Base-by-base conservation (phyloP, 2,888 invertebrate genomes). In the Azorinus chamasolen region DNA sequence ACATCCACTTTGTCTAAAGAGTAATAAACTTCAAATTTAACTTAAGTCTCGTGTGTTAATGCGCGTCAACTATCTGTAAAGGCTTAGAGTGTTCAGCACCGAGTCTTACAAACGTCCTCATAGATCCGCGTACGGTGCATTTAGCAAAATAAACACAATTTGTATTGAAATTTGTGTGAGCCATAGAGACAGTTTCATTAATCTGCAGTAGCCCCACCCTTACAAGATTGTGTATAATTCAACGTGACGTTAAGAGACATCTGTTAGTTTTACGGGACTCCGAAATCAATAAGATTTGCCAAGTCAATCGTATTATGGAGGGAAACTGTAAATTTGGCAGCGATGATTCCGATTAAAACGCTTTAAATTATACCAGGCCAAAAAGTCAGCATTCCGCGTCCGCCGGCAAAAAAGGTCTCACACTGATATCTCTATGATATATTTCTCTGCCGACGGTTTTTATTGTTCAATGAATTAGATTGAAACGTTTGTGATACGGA, bases 321-420 rank as follows among this genome's bases (percentile, higher is more conserved):
- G 73, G 74, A 82, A 82, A 76, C 80, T 84, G 86, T 84, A 82
- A 83, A 84, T 78, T 84, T 80, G 75, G 72, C 80, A 58, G 75
- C 65, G 79, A 77, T 79, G 65, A 76, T 64, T 75, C 61, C 79
- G 79, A 84, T 84, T 86, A 84, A 86, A 84, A 83, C 83, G 83
- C 84, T 86, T 83, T 83, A 83, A 86, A 86, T 84, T 86, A 86
- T 84, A 74, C 75, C 74, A 72, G 81, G 80, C 58, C 75, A 55
- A 70, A 57, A 61, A 54, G 69, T 59, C 68, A 59, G 53, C 41
- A 43, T 45, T 32, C 32, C 32, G 10, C 32, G 32, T 32, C 32
- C 32, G 32, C 32, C 32, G 32, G 32, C 32, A 32, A 10, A 32
- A 32, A 32, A 32, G 32, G 32, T 32, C 32, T 32, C 32, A 32